Evolutionary conservation across 2,888 invertebrate genomes (phyloP), one percentile per base, ranked within the genome.

Genomic region (Rotaria sp.): DNA sequence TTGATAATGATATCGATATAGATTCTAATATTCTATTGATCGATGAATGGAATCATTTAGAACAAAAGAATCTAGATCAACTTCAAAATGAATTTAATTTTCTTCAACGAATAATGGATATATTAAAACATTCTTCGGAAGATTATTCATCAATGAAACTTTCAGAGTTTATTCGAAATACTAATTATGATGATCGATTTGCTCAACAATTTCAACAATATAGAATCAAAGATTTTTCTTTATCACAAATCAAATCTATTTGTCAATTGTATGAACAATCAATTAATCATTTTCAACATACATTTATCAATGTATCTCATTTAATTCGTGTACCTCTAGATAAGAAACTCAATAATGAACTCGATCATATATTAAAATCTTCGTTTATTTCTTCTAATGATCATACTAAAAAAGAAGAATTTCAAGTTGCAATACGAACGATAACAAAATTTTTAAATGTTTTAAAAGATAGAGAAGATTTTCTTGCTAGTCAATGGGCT

Each of bases 391-490:
- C 24, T 21, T 75, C 75, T 1, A 8, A 41, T 38, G 41, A 41
- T 41, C 4, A n/a, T 26, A 41, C 18, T 24, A 80, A 26, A 0
- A 80, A 41, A 24, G 80, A 45, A 26, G 41, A 41, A 41, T 26
- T 45, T 80, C 80, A 45, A 45, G 24, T 2, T 2, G 2, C 45
- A 8, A 80, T 45, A 26, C 13, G 41, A 45, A 10, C 8, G 2
- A 80, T 80, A 41, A 80, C 41, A 45, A 26, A 80, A 41, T 35
- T 80, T 26, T 80, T 80, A n/a, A 45, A 80, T 41, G 80, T 45
- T 13, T 26, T 45, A 2, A 80, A 45, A 80, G 4, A 26, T 21
- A n/a, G 45, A 8, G 80, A 80, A 45, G 15, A 80, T 4, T 24
- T 26, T 41, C 26, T 80, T 18, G 24, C 2, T 11, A 8, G 26